Percentiles rank a stretch among this genome's conserved stretches.
Evolutionary conservation across 1,140 invertebrate genomes (phyloP).

Genomic region (Drosophila arawakana): DNA sequence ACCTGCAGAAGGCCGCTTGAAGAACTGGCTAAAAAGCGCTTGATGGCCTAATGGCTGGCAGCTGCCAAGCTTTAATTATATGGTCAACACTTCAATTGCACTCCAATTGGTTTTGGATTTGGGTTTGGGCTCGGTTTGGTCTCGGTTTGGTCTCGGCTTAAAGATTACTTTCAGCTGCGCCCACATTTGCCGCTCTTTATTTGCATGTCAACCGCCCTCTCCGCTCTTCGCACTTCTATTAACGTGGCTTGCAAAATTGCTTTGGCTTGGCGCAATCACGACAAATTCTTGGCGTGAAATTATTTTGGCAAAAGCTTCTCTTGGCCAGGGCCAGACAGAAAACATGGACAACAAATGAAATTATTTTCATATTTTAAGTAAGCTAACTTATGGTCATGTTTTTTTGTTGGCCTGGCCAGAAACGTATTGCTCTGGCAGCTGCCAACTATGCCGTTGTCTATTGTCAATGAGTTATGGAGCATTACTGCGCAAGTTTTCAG

Average conservation of each 20-base stretch:
- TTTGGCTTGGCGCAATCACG: conserved; percentile 51
- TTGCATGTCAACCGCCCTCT: conserved; percentile 45
- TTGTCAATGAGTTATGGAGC: conserved; percentile 74
- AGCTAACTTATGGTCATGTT: conserved; percentile 47
- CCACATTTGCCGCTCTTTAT: conserved; percentile 39
- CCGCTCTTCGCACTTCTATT: background rate
- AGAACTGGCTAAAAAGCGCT: conserved; percentile 19
- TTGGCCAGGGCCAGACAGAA: conserved; percentile 19
- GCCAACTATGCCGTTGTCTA: conserved; percentile 22
- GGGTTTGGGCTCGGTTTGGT: conserved; percentile 17
- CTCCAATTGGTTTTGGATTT: conserved; percentile 48
- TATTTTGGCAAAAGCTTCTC: conserved; percentile 43
- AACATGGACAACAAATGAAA: conserved; percentile 39
- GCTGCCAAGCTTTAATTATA: conserved; percentile 81
- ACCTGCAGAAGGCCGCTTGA: conserved; percentile 22
- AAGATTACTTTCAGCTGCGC: conserved; percentile 30
- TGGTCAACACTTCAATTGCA: conserved; percentile 65
- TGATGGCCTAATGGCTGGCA: conserved; percentile 51
- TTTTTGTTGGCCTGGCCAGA: conserved; percentile 17
- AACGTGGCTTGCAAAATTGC: conserved; percentile 23
- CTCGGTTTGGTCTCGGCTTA: background rate
- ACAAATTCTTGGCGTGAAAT: conserved; percentile 64
- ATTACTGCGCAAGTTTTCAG: conserved; percentile 71
- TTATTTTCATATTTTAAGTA: conserved; percentile 56
- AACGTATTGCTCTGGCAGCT: conserved; percentile 35